Base-by-base conservation (phyloP, 2,113 vertebrate species). In the Peromyscus leucopus region DNA sequence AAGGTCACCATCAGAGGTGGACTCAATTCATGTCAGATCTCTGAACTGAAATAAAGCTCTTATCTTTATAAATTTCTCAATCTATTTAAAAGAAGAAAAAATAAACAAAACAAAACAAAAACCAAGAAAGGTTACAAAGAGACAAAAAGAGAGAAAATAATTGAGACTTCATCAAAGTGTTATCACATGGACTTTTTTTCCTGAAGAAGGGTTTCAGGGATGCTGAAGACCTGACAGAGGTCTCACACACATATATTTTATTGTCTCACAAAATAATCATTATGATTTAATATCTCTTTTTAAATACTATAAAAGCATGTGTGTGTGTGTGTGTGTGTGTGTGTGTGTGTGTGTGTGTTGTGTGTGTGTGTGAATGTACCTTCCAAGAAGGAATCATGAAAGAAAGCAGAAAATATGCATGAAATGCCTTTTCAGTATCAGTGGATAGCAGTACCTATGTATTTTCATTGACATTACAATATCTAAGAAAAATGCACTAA, bases 101-200 rank as follows among this genome's bases (percentile, higher is more conserved):
- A 76, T 4, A 36, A 46, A 69, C 21, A 15, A 57, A 33, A 61
- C 2, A n/a, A 59, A n/a, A 5, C 11, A 59, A 26, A 31, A 61
- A 31, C 12, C 7, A 31, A 36, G 1, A 17, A 31, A 71, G 63
- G 7, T 22, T 92, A 36, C 12, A 69, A n/a, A 28, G 4, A 36
- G 17, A 36, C 3, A 10, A 84, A 39, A 87, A n/a, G 48, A 39
- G 4, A 22, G 10, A 36, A 2, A 89, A 24, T 31, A 42, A n/a
- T 8, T 16, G 39, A 55, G 10, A 67, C 1, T 31, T 33, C 36
- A 0, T 0, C 5, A 74, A 39, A 46, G 3, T 31, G 15, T 19
- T 65, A 65, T 65, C 26, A 24, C 5, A 11, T 12, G 17, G 2
- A 9, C 13, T 42, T 3, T 19, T 1, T 55, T 72, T 89, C 17